phyloP scores from a whole-genome alignment of 2,888 invertebrate species.

The Dioctria linearis region DNA sequence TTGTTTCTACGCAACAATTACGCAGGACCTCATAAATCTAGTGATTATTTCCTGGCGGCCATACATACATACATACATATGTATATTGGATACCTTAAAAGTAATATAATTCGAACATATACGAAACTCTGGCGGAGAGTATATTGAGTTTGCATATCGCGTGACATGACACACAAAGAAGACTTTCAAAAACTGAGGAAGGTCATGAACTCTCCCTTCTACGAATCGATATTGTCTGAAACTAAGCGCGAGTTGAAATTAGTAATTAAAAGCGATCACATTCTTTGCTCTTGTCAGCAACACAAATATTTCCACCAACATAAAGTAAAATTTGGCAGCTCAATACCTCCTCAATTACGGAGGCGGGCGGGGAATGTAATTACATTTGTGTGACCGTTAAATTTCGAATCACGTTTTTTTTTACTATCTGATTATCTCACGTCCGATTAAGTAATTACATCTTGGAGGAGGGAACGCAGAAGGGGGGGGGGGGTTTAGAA shows the following conservation, averaged over 20 bases:
- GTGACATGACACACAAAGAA: slow-evolving; percentile 46
- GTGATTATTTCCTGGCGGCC: neutral
- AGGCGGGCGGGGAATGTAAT: neutral
- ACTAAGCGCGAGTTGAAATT: slow-evolving; percentile 10
- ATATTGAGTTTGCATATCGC: slow-evolving; percentile 38
- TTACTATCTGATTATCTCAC: slow-evolving; percentile 18
- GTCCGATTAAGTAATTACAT: slow-evolving; percentile 16
- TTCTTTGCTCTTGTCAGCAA: slow-evolving; percentile 1
- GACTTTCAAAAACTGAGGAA: slow-evolving; percentile 16
- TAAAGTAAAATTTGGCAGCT: neutral
- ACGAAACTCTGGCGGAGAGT: too few species aligned
- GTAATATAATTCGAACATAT: neutral
- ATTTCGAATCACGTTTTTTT: neutral
- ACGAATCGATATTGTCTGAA: slow-evolving; percentile 36
- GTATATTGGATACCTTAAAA: slow-evolving; percentile 26
- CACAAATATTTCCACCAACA: neutral
- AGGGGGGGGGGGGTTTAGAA: too few species aligned
- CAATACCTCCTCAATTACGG: too few species aligned
- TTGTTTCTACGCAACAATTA: neutral
- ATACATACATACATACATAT: neutral
- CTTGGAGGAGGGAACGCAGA: too few species aligned
- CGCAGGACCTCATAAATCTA: neutral
- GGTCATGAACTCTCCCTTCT: slow-evolving; percentile 25
- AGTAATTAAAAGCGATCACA: slow-evolving; percentile 15
- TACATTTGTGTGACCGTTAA: slow-evolving; percentile 30